Percentiles rank a stretch among this genome's conserved stretches.
Conservation (phyloP, 2,113 vertebrate species). For the Notothenia rossii region DNA sequence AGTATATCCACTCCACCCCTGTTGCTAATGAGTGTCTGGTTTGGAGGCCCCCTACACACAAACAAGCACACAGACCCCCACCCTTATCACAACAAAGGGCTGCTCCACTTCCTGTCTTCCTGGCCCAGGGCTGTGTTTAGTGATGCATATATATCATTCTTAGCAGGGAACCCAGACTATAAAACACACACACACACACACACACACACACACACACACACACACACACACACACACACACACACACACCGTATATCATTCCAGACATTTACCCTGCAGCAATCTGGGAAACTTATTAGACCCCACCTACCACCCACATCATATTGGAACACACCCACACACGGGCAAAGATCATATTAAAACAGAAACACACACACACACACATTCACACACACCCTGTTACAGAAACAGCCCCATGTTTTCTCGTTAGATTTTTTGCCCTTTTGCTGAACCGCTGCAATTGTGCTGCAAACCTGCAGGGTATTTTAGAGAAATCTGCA, state of each 20-base stretch:
- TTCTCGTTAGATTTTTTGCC: background rate
- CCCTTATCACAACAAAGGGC: conserved; percentile 70
- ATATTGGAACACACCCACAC: conserved; percentile 1
- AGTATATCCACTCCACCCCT: background rate
- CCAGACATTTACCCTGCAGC: conserved; percentile 59
- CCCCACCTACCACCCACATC: conserved; percentile 1
- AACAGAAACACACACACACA: no score
- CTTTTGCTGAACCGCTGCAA: background rate
- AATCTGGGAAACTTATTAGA: conserved; percentile 34
- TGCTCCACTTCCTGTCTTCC: conserved; percentile 56
- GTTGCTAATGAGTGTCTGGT: conserved; percentile 30
- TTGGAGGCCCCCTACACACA: conserved; percentile 1
- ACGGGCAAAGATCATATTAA: background rate
- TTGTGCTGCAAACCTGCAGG: background rate
- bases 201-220: conserved; percentile 20
- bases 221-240: conserved; percentile 28
- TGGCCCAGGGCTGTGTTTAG: conserved; percentile 49
- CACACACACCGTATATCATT: conserved; percentile 20
- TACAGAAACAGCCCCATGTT: background rate
- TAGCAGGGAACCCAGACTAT: conserved; percentile 46
- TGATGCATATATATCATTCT: conserved; percentile 38
- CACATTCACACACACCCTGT: background rate
- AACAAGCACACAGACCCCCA: conserved; percentile 63
- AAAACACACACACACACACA: background rate
- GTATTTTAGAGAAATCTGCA: background rate